Percentiles rank a stretch among this genome's conserved stretches.
Conservation (phyloP, 2,888 invertebrate genomes). For the Teleiodes luculella region DNA sequence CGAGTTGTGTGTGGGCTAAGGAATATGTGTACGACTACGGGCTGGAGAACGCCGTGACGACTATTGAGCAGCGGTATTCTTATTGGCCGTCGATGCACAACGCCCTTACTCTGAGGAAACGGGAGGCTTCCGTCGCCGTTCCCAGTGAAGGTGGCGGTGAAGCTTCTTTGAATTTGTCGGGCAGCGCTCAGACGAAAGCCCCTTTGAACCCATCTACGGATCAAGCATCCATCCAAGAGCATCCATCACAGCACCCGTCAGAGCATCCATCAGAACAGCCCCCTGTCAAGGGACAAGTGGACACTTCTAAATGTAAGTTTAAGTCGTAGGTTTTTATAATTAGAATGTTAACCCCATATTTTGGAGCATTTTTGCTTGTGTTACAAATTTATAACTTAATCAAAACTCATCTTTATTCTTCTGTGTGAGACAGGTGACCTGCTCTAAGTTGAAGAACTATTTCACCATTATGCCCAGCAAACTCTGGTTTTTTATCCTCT, state of each 20-base stretch:
- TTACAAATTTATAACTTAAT: no score
- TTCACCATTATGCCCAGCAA: no score
- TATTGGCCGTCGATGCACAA: conserved; percentile 58
- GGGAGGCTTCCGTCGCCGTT: conserved; percentile 31
- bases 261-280: not conserved
- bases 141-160: conserved; percentile 34
- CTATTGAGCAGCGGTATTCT: conserved; percentile 42
- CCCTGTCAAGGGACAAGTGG: not conserved
- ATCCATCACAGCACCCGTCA: not conserved
- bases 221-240: not conserved
- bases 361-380: no score
- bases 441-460: no score
- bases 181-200: not conserved
- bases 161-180: not conserved
- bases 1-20: conserved; percentile 44
- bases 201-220: not conserved
- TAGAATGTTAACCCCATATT: no score
- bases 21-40: conserved; percentile 33
- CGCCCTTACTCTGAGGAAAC: conserved; percentile 39
- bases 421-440: no score
- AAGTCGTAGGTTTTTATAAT: no score
- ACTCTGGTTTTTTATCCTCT: no score
- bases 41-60: conserved; percentile 26
- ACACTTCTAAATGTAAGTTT: not conserved
- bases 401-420: no score